Evolutionary conservation across 2,888 invertebrate species (phyloP), one percentile per base, ranked within the genome.

Genomic region (Cylloceria caligata): DNA sequence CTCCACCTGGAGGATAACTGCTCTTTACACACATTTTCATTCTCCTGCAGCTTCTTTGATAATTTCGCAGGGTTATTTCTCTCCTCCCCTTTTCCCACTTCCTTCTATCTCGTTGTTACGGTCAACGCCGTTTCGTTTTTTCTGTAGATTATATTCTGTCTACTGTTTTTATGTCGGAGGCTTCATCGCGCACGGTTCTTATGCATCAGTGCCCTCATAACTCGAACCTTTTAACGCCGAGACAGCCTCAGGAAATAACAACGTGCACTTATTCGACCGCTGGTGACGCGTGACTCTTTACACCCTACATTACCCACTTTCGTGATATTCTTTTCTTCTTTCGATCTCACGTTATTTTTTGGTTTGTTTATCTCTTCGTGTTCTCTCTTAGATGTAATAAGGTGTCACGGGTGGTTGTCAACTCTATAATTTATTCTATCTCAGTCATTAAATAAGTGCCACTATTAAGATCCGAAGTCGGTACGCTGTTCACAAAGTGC

Each of bases 121-220:
- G 39, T 65, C 24, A 49, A 62, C 49, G 76, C 69, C 7, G 47
- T 73, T 65, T 68, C 72, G 21, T 75, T 76, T 75, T 69, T 76
- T 65, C 60, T 76, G 49, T 49, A 64, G 64, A 80, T 79, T 74
- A 71, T 52, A 67, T 76, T 73, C 65, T 55, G 34, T 75, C 47
- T 45, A 47, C 13, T 52, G 52, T 71, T 60, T 62, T 75, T 57
- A 52, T 60, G 65, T 49, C 55, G 34, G 19, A 7, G 27, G 36
- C 45, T n/a, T 52, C 36, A 47, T 52, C 16, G 24, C 39, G 52
- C 21, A 24, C 11, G 34, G 19, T 36, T 24, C 47, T 27, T 47
- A 4, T 47, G 49, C 42, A 11, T 21, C 27, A 11, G 36, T 21
- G n/a, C 57, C 36, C 49, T 21, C 47, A 55, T 73, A 45, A 30